Base-by-base conservation (phyloP, 2,888 invertebrate species). In the Drosophila dives region DNA sequence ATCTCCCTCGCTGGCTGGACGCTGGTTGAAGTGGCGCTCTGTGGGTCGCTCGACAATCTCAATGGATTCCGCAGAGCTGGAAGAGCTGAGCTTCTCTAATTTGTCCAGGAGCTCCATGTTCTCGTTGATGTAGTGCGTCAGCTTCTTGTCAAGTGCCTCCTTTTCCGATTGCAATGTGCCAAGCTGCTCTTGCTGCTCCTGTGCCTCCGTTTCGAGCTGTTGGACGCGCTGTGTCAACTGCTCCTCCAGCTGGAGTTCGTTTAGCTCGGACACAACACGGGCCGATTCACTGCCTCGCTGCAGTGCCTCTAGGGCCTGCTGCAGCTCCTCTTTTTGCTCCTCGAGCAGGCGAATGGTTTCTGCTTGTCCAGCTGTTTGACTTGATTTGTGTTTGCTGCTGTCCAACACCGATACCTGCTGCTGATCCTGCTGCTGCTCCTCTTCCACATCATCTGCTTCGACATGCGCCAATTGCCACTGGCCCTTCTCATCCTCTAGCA, bases 401-500 rank as follows among this genome's bases (percentile, higher is more conserved):
- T 10, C 10, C 33, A 8, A 26, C 64, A 64, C 15, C 7, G 26
- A n/a, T n/a, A n/a, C 38, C 40, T 40, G 15, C 12, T 55, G 51
- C 17, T 68, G n/a, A 11, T 32, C 45, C 36, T 20, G 23, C 59
- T 62, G 2, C 3, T 12, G 15, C 10, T 45, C 51, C 23, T 65
- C 51, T 7, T 56, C 54, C 36, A 45, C 45, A 45, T 73, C 76
- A 8, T 85, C 82, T 55, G 89, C 81, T 3, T 85, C 84, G 23
- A 91, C 86, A 32, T 86, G 85, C 2, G 81, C 82, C 91, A 98
- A 94, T 93, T 98, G 97, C 91, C 98, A 95, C 93, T 97, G 97
- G 88, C 97, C 97, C 94, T 98, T 98, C 93, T 98, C 98, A 93
- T 97, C 97, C 93, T 97, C 97, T 77, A 98, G 93, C 91, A 97